These are phyloP conservation scores for Apaloderma vittatum DNA, from an alignment of 2,113 vertebrate genomes.

Conservation along the genomic window DNA sequence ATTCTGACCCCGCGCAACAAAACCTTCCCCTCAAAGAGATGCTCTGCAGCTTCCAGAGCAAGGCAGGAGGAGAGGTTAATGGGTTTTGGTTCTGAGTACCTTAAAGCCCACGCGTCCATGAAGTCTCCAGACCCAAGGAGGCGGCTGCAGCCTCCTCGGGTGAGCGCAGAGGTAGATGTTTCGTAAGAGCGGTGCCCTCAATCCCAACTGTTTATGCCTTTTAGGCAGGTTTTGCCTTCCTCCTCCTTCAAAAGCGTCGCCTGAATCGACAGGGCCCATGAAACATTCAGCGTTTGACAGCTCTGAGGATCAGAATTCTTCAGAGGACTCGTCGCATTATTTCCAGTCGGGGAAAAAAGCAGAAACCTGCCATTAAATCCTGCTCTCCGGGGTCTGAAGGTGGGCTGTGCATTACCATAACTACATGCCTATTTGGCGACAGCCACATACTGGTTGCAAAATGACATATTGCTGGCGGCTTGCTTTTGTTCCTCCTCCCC, in stretches of 20 bases:
- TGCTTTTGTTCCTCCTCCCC: not conserved
- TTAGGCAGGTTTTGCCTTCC: not conserved
- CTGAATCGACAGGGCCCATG: accelerated
- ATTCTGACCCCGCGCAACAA: accelerated
- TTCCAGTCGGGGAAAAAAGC: accelerated
- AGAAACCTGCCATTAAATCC: not conserved
- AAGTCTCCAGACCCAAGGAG: not conserved
- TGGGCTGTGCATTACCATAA: not conserved
- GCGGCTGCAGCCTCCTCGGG: not conserved
- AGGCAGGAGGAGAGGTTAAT: not conserved
- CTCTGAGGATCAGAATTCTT: not conserved
- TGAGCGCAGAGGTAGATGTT: not conserved
- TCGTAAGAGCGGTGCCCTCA: not conserved
- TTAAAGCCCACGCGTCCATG: accelerated
- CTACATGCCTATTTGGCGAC: not conserved
- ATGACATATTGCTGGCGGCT: not conserved
- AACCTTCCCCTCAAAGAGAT: not conserved
- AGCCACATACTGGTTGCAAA: not conserved
- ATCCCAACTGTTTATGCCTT: not conserved
- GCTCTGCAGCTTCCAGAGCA: not conserved
- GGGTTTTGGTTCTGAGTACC: not conserved
- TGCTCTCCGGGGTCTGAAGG: not conserved
- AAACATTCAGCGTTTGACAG: not conserved
- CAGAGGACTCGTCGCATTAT: accelerated
- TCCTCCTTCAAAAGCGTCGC: not conserved